phyloP scores from a whole-genome alignment of 37 sponge, comb jelly and placozoan species.

The Lycopodina hypogea region DNA sequence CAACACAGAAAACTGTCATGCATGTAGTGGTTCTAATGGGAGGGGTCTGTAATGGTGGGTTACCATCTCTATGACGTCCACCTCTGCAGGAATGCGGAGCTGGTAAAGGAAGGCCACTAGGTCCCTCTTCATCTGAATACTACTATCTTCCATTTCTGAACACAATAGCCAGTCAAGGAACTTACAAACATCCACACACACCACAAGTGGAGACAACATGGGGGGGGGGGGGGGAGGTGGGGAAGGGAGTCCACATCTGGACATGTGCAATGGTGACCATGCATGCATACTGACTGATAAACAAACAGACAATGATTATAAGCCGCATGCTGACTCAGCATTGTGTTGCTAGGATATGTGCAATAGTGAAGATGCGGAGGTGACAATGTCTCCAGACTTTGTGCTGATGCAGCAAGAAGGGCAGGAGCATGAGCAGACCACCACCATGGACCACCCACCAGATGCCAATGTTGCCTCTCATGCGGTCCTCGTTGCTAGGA shows the following conservation, averaged over 20 bases:
- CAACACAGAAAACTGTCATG: no score
- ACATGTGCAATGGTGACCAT: neutral
- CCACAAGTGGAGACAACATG: no score
- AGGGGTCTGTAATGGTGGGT: no score
- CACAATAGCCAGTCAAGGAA: slow-evolving; percentile 18
- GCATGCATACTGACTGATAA: no score
- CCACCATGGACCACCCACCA: slow-evolving; percentile 99
- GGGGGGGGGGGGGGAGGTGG: no score
- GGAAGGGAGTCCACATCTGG: neutral
- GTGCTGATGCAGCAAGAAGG: slow-evolving; percentile 90
- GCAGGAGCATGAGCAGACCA: slow-evolving; percentile 95
- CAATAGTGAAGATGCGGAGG: slow-evolving; percentile 97
- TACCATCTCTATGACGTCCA: slow-evolving; percentile 97
- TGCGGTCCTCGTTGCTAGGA: slow-evolving; percentile 81
- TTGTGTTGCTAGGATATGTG: slow-evolving; percentile 61
- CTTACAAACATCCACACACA: slow-evolving; percentile 10
- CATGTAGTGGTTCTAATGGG: no score
- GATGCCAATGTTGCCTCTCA: slow-evolving; percentile 88
- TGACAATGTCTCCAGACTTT: slow-evolving; percentile 94
- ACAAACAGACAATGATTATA: neutral
- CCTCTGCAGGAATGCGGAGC: slow-evolving; percentile 92
- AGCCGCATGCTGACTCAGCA: neutral
- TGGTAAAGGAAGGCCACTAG: slow-evolving; percentile 90
- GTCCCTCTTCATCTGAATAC: slow-evolving; percentile 97
- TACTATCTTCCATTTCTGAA: slow-evolving; percentile 92